Conservation (phyloP, 2,113 vertebrate species). For the Siphamia tubifer region DNA sequence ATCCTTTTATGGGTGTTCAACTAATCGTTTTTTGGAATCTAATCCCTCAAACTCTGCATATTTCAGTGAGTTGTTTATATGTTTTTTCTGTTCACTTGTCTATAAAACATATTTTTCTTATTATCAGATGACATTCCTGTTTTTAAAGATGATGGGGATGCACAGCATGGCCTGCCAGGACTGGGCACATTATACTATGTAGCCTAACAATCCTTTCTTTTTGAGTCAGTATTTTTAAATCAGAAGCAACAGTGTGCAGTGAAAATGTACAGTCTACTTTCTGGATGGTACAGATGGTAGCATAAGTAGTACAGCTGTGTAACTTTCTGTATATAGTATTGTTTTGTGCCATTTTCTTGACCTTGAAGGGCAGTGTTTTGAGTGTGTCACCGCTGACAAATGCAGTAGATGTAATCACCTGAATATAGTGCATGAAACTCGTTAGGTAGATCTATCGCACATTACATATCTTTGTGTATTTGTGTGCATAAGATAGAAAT, state of each 20-base stretch:
- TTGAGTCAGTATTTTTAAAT: not conserved
- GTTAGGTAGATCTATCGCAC: too few relatives aligned
- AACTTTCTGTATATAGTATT: too few relatives aligned
- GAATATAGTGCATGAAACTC: too few relatives aligned
- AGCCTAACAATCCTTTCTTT: not conserved
- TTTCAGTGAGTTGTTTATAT: slow-evolving; percentile 56
- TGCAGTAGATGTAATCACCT: too few relatives aligned
- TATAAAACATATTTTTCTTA: slow-evolving; percentile 54
- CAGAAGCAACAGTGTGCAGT: not conserved
- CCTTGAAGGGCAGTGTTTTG: too few relatives aligned
- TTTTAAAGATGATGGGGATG: slow-evolving; percentile 4
- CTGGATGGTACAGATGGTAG: not conserved
- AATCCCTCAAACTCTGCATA: slow-evolving; percentile 27
- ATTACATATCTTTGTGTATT: too few relatives aligned
- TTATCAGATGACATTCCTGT: slow-evolving; percentile 41
- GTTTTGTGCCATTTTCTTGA: too few relatives aligned
- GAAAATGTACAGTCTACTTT: too few relatives aligned
- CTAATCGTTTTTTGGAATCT: slow-evolving; percentile 56
- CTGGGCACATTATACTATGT: not conserved
- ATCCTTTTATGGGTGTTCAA: slow-evolving; percentile 28
- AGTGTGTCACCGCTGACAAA: too few relatives aligned
- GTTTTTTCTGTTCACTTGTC: slow-evolving; percentile 16
- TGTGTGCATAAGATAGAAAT: too few relatives aligned
- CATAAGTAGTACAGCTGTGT: not conserved
- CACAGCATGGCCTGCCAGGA: not conserved